A percentile compares a stretch with the other conserved stretches of the same genome.
These are phyloP conservation scores for Athene cunicularia DNA, from an alignment of 2,113 vertebrate species.

Conservation along the genomic window DNA sequence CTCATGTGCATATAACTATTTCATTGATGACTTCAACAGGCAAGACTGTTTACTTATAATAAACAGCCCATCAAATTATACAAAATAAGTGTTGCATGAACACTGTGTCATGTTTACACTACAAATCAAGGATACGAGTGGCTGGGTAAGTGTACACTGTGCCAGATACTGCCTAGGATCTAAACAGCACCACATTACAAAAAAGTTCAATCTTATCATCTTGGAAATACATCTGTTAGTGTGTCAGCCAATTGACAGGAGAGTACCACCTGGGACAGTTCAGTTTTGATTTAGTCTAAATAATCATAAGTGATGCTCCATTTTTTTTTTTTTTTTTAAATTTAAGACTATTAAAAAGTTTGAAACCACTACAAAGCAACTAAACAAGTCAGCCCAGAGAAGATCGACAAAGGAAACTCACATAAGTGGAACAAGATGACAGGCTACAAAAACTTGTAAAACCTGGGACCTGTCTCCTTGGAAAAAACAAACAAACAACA, in stretches of 20 bases:
- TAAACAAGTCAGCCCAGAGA: not conserved
- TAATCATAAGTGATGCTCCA: not conserved
- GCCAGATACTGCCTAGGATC: not conserved
- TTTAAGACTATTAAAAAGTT: not conserved
- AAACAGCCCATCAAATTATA: constrained; percentile 22
- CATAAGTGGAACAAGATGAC: not conserved
- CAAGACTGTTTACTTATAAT: not conserved
- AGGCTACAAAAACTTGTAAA: not conserved
- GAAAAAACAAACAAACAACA: not conserved
- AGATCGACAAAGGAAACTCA: not conserved
- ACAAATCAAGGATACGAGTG: not conserved
- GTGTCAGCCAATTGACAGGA: not conserved
- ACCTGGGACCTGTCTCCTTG: not conserved
- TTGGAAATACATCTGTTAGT: not conserved
- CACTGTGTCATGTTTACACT: not conserved
- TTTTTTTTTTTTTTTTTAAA: not conserved
- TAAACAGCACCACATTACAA: not conserved
- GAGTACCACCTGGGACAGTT: not conserved
- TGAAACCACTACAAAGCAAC: not conserved
- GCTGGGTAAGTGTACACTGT: not conserved
- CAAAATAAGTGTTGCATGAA: not conserved
- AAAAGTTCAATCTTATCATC: not conserved
- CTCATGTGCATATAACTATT: constrained; percentile 8
- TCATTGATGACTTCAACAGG: constrained; percentile 44
- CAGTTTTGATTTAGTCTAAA: not conserved